A percentile compares a stretch with the other conserved stretches of the same genome.
Evolutionary conservation across 2,797 vertebrate genomes (phyloP).

Genomic region (Antrozous pallidus): DNA sequence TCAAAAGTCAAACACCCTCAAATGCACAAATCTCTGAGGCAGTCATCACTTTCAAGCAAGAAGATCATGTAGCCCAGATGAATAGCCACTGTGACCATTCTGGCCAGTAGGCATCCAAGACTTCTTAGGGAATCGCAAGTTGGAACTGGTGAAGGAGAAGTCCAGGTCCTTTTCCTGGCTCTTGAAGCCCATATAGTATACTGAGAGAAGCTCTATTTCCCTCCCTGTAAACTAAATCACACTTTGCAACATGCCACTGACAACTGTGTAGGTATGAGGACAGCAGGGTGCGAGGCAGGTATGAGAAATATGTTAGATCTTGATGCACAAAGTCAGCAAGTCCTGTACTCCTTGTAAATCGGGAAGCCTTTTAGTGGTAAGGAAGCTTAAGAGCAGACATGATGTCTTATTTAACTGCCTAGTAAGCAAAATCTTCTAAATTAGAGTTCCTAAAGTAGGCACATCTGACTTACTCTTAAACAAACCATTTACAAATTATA

Average conservation of each 20-base stretch:
- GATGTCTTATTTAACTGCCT: slow-evolving; percentile 78
- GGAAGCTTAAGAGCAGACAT: slow-evolving; percentile 67
- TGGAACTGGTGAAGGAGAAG: background rate
- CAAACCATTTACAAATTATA: slow-evolving; percentile 59
- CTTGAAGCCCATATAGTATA: background rate
- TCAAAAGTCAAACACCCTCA: slow-evolving; percentile 2
- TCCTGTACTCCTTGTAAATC: background rate
- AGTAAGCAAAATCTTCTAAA: slow-evolving; percentile 51
- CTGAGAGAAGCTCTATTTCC: background rate
- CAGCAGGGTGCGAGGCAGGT: slow-evolving; percentile 17
- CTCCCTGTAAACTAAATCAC: background rate
- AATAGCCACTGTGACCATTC: background rate
- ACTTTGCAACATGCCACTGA: slow-evolving; percentile 11
- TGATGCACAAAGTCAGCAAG: background rate
- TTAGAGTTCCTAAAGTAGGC: slow-evolving; percentile 74
- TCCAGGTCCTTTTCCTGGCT: background rate
- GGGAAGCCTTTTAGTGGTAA: slow-evolving; percentile 50
- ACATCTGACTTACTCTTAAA: slow-evolving; percentile 53
- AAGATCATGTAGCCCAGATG: background rate
- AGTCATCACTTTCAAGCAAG: slow-evolving; percentile 12
- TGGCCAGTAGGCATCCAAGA: slow-evolving; percentile 28
- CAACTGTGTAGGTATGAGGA: slow-evolving; percentile 18
- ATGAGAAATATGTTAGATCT: slow-evolving; percentile 7
- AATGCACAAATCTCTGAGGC: slow-evolving; percentile 19
- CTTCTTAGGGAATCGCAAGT: background rate